Percentiles rank a stretch among this genome's conserved stretches.
These are phyloP conservation scores for Tiphia femorata DNA, from an alignment of 2,888 invertebrate species.

Conservation along the genomic window DNA sequence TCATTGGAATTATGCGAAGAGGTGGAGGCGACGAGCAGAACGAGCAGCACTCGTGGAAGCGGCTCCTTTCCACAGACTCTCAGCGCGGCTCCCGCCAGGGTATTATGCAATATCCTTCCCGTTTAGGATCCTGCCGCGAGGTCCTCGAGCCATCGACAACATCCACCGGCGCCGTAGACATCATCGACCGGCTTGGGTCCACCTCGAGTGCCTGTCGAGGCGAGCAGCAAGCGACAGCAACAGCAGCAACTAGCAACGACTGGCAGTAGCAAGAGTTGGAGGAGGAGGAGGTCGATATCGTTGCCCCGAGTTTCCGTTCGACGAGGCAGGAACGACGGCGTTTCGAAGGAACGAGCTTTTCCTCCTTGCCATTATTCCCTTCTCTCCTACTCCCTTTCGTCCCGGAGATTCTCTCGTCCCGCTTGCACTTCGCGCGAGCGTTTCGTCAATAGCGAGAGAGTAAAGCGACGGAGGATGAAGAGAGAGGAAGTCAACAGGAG, in stretches of 20 bases:
- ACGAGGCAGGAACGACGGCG: slow-evolving; percentile 16
- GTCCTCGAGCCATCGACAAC: slow-evolving; percentile 33
- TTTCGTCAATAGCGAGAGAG: neutral
- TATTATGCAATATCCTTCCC: slow-evolving; percentile 42
- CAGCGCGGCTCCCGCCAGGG: slow-evolving; percentile 13
- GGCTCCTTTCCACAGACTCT: neutral
- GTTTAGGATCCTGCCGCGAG: slow-evolving; percentile 15
- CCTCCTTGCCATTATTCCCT: slow-evolving; percentile 12
- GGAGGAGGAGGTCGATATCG: slow-evolving; percentile 28
- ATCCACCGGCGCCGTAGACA: slow-evolving; percentile 28
- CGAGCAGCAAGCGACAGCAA: too few species aligned
- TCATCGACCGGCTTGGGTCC: slow-evolving; percentile 33
- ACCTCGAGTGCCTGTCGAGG: slow-evolving; percentile 40
- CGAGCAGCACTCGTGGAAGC: too few species aligned
- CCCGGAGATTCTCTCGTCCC: slow-evolving; percentile 1
- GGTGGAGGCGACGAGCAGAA: too few species aligned
- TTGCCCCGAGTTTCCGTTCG: slow-evolving; percentile 42
- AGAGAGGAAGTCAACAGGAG: too few species aligned
- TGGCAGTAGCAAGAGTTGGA: too few species aligned
- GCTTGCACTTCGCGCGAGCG: too few species aligned
- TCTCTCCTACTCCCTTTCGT: neutral
- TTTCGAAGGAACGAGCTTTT: slow-evolving; percentile 16
- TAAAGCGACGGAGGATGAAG: too few species aligned
- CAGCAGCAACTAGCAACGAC: slow-evolving; percentile 14
- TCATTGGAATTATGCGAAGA: slow-evolving; percentile 21